These are phyloP conservation scores for Cheiracanthium punctorium DNA, from an alignment of 2,888 invertebrate genomes.

Conservation along the genomic window DNA sequence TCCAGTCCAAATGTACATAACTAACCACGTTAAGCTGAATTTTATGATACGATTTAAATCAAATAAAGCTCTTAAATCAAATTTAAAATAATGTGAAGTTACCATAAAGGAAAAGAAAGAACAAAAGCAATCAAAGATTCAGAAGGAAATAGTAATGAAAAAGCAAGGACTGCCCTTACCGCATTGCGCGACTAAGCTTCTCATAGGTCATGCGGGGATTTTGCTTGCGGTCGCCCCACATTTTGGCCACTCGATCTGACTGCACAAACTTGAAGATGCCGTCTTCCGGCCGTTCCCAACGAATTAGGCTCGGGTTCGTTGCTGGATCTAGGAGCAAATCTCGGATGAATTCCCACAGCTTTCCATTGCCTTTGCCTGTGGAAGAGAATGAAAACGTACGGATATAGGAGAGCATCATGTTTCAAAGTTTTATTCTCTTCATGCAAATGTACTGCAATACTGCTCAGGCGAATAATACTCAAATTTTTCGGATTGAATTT, in stretches of 20 bases:
- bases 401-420: no score
- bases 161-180: constrained; percentile 77
- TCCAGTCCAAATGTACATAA: no score
- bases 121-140: no score
- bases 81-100: no score
- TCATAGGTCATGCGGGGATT: constrained; percentile 94
- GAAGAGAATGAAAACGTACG: constrained; percentile 9
- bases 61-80: no score
- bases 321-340: constrained; percentile 85
- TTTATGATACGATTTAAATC: no score
- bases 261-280: constrained; percentile 92
- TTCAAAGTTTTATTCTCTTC: not conserved
- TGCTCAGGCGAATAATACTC: no score
- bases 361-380: constrained; percentile 77
- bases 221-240: constrained; percentile 91
- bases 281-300: constrained; percentile 89
- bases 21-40: no score
- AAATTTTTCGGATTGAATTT: no score
- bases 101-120: no score
- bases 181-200: constrained; percentile 92
- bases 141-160: no score
- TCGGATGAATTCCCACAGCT: constrained; percentile 89
- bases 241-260: constrained; percentile 88
- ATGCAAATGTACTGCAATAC: no score
- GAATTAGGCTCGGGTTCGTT: constrained; percentile 87